Base-by-base conservation (phyloP, 2,113 vertebrate species). In the Argyrosomus japonicus region DNA sequence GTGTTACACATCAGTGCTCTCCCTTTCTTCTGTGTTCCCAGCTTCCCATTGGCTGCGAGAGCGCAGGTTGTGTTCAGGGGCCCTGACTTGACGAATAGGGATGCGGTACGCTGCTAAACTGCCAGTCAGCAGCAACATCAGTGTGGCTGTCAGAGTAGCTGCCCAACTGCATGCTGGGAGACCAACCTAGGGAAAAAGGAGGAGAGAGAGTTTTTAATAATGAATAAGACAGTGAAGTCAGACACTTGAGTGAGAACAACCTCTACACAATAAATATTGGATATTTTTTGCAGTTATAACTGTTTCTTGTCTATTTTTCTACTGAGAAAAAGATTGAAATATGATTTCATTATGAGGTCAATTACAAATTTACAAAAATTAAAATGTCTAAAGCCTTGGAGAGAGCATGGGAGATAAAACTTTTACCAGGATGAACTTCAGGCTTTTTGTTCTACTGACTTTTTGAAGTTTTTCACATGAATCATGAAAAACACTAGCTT, bases 131-230 rank as follows among this genome's bases (percentile, higher is more conserved):
- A 95, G 80, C 81, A 95, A 29, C 90, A 94, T 88, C 7, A 95
- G 83, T 4, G 92, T 91, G n/a, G 25, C 10, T 25, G 36, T 89
- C 40, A 95, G 77, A 18, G 94, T 95, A 2, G 94, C 83, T 50
- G 92, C 93, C 95, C 92, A 95, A 63, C 95, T 95, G 92, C 89
- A 91, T 79, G 94, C 92, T 87, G 94, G 94, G 77, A 95, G 90
- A 57, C 89, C 93, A 58, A 95, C 79, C 94, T 95, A 54, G 11
- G 45, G n/a, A 13, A 29, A 68, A 15, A 78, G 14, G 60, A 18
- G 15, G 15, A 68, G 15, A 68, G 15, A 76, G 15, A 15, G 18
- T 14, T 15, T 48, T 56, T 7, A 36, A 29, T 48, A 63, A 76
- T 47, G 25, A 48, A 74, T 25, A 47, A 13, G 45, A 47, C 12